Evolutionary conservation across 2,113 vertebrate genomes (phyloP).

Genomic region (Caranx melampygus): DNA sequence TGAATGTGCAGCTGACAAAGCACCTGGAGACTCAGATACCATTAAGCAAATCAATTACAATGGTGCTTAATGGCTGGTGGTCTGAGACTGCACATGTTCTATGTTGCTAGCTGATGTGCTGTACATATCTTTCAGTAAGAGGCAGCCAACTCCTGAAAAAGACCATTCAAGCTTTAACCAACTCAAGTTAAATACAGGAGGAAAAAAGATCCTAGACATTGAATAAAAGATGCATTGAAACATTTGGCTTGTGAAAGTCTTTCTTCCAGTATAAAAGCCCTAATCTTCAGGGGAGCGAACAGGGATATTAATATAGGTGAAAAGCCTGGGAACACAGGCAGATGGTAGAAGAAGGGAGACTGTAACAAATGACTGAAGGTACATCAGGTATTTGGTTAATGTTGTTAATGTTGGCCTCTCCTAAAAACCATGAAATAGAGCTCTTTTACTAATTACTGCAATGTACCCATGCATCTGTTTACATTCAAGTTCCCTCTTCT

Average conservation of each 20-base stretch:
- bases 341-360: constrained; percentile 7
- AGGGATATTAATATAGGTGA: constrained; percentile 24
- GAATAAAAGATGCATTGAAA: background rate
- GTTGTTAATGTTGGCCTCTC: constrained; percentile 14
- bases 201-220: background rate
- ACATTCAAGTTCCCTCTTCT: constrained; percentile 6
- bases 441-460: constrained; percentile 40
- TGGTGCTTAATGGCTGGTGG: background rate
- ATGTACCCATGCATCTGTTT: background rate
- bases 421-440: constrained; percentile 8
- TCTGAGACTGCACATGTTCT: background rate
- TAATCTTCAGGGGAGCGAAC: constrained; percentile 13
- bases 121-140: background rate
- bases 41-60: background rate
- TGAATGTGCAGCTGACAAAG: background rate
- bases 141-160: background rate
- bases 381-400: constrained; percentile 1
- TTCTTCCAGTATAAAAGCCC: constrained; percentile 16
- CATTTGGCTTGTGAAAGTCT: constrained; percentile 15
- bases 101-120: background rate
- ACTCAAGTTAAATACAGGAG: background rate
- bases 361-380: constrained; percentile 35
- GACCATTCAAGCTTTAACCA: background rate
- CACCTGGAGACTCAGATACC: background rate
- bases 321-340: constrained; percentile 1